These are phyloP conservation scores for Trichomalopsis sarcophagae DNA, from an alignment of 1,140 invertebrate genomes.

Conservation along the genomic window DNA sequence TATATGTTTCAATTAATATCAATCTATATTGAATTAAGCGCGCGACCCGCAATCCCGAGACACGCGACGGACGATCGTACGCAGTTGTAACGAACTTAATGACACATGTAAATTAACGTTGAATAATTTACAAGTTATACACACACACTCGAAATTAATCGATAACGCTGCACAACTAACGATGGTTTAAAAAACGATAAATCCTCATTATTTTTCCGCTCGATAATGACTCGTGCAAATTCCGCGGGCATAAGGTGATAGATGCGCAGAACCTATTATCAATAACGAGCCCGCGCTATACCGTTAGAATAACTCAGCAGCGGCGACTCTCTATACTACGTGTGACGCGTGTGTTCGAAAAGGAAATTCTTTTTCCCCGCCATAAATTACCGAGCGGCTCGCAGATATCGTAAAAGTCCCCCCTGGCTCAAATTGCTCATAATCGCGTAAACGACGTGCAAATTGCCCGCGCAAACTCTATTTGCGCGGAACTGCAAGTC, in stretches of 20 bases:
- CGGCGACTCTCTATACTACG: too few species aligned
- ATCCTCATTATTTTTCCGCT: background rate
- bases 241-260: background rate
- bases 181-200: background rate
- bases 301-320: background rate
- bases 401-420: background rate
- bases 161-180: background rate
- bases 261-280: background rate
- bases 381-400: background rate
- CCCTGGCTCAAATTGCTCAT: background rate
- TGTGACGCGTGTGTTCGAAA: background rate
- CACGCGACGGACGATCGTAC: too few species aligned
- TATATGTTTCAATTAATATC: too few species aligned
- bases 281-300: background rate
- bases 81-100: too few species aligned
- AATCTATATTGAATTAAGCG: too few species aligned
- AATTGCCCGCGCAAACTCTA: background rate
- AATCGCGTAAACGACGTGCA: background rate
- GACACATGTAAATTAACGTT: background rate
- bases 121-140: background rate
- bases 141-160: background rate
- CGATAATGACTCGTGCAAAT: background rate
- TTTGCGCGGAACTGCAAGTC: background rate
- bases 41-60: too few species aligned
- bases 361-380: background rate